phyloP scores from a whole-genome alignment of 2,113 vertebrate species.

The Takifugu flavidus region DNA sequence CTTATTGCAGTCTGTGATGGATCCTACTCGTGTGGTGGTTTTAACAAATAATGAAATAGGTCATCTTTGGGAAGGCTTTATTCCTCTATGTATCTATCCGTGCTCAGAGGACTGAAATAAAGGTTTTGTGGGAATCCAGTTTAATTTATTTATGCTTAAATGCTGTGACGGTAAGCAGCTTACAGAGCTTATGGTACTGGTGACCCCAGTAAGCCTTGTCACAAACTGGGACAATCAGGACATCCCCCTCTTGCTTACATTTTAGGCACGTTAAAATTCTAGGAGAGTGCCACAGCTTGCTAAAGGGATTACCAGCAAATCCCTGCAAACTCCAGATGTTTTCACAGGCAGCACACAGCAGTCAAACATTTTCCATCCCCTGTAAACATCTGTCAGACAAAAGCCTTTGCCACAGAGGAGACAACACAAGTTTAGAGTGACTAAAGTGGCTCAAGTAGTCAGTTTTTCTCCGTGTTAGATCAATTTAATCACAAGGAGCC shows the following conservation, averaged over 20 bases:
- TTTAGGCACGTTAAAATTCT: constrained; percentile 56
- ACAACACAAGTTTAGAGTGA: constrained; percentile 34
- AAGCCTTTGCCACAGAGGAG: constrained; percentile 53
- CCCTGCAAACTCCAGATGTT: constrained; percentile 73
- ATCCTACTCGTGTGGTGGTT: not conserved
- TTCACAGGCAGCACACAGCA: constrained; percentile 54
- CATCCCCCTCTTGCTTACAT: constrained; percentile 39
- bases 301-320: constrained; percentile 67
- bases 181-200: constrained; percentile 41
- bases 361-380: constrained; percentile 59
- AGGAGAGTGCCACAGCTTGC: constrained; percentile 53
- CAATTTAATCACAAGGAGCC: constrained; percentile 48
- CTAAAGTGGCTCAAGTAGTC: constrained; percentile 57
- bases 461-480: constrained; percentile 49
- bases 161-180: constrained; percentile 64
- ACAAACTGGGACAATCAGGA: constrained; percentile 18
- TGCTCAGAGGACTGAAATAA: constrained; percentile 54
- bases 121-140: constrained; percentile 55
- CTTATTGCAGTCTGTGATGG: constrained; percentile 35
- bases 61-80: constrained; percentile 42
- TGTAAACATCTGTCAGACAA: constrained; percentile 76
- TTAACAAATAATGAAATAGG: constrained; percentile 40
- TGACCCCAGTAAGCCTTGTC: constrained; percentile 45
- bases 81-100: constrained; percentile 31
- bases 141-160: constrained; percentile 68